Percentiles rank a stretch among this genome's conserved stretches.
phyloP scores from a whole-genome alignment of 2,113 vertebrate genomes.

The Aleadryas rufinucha region DNA sequence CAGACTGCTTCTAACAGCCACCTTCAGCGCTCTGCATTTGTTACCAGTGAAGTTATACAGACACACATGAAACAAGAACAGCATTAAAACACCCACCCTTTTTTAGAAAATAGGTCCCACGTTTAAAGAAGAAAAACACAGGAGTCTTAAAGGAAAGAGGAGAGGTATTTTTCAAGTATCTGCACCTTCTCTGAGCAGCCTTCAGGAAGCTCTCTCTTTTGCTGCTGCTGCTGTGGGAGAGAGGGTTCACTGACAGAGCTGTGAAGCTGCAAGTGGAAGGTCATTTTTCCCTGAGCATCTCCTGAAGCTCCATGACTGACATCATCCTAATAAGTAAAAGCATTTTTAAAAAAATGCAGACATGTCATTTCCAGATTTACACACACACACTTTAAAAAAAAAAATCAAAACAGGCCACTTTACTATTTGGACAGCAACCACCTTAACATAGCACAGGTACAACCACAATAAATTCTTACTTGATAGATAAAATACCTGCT shows the following conservation, averaged over 20 bases:
- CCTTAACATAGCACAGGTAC: background rate
- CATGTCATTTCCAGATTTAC: background rate
- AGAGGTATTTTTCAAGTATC: background rate
- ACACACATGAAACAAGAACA: background rate
- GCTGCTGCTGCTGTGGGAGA: conserved; percentile 67
- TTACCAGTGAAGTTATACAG: background rate
- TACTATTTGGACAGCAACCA: background rate
- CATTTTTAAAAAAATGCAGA: background rate
- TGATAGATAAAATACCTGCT: background rate
- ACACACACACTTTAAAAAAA: background rate
- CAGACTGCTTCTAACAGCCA: background rate
- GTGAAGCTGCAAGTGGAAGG: conserved; percentile 32
- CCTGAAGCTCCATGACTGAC: background rate
- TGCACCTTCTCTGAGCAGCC: conserved; percentile 40
- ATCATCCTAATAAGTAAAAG: conserved; percentile 64
- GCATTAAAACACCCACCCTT: background rate
- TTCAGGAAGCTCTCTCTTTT: conserved; percentile 41
- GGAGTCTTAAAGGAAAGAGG: background rate
- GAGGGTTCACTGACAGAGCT: conserved; percentile 72
- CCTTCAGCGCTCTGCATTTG: background rate
- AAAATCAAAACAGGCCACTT: background rate
- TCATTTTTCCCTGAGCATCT: background rate
- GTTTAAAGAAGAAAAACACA: background rate
- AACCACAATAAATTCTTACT: background rate
- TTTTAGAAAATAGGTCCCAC: background rate